Conservation (phyloP, 2,888 invertebrate genomes). For the Heliconius charithonia region DNA sequence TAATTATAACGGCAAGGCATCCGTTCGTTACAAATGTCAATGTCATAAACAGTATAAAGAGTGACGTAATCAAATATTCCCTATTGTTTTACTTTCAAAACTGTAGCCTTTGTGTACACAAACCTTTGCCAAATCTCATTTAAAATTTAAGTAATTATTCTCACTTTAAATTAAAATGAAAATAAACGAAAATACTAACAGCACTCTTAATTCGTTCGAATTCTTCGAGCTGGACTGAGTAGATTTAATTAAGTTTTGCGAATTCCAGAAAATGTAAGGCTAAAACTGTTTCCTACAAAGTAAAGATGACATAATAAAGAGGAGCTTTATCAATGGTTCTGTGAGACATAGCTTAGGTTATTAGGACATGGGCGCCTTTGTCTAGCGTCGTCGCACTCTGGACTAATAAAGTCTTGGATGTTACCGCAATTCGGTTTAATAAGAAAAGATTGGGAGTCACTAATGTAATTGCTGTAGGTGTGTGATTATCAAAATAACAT, state of each 20-base stretch:
- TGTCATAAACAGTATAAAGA: slow-evolving; percentile 14
- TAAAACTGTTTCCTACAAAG: slow-evolving; percentile 35
- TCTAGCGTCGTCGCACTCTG: slow-evolving; percentile 50
- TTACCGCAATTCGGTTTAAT: slow-evolving; percentile 58
- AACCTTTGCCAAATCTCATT: slow-evolving; percentile 18
- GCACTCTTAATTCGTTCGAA: slow-evolving; percentile 34
- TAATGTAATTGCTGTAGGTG: slow-evolving; percentile 17
- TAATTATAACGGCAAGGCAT: neutral
- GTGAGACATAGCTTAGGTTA: slow-evolving; percentile 56
- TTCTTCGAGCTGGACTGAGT: slow-evolving; percentile 34
- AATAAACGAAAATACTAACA: slow-evolving; percentile 33
- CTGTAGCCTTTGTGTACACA: slow-evolving; percentile 3
- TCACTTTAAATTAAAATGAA: slow-evolving; percentile 33
- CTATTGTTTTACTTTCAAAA: slow-evolving; percentile 14
- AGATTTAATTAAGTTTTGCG: slow-evolving; percentile 37
- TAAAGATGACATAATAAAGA: slow-evolving; percentile 37
- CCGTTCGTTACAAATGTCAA: slow-evolving; percentile 10
- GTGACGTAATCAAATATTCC: slow-evolving; percentile 22
- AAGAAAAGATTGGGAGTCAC: slow-evolving; percentile 50
- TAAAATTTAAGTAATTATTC: slow-evolving; percentile 28
- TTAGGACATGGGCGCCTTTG: slow-evolving; percentile 53
- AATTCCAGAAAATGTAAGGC: slow-evolving; percentile 35
- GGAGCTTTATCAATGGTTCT: slow-evolving; percentile 42
- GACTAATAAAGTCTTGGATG: slow-evolving; percentile 48
- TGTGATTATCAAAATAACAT: neutral